These are phyloP conservation scores for Plutomurus gul DNA, from an alignment of 1,140 invertebrate species.

Conservation along the genomic window DNA sequence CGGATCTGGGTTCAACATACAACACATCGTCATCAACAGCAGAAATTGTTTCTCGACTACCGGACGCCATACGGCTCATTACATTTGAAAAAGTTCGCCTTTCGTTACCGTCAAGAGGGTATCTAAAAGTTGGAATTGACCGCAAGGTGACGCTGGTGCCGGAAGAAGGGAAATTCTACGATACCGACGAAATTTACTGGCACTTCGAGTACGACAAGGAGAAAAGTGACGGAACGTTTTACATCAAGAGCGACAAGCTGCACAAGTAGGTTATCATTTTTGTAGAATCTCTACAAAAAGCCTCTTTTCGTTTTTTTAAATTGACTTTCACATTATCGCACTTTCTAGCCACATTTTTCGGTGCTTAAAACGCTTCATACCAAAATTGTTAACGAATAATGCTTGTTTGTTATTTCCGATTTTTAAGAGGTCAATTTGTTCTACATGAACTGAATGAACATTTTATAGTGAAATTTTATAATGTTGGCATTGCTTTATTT, in stretches of 20 bases:
- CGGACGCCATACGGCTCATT: conserved; percentile 30
- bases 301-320: too few relatives aligned
- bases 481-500: too few relatives aligned
- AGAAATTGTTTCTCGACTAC: conserved; percentile 33
- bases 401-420: too few relatives aligned
- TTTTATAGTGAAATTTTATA: too few relatives aligned
- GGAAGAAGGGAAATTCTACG: conserved; percentile 34
- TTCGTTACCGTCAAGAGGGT: conserved; percentile 31
- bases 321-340: too few relatives aligned
- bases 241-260: conserved; percentile 39
- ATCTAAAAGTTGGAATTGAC: conserved; percentile 21
- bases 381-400: too few relatives aligned
- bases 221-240: conserved; percentile 34
- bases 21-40: conserved; percentile 34
- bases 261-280: too few relatives aligned
- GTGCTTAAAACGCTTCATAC: too few relatives aligned
- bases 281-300: too few relatives aligned
- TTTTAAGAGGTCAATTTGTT: too few relatives aligned
- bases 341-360: too few relatives aligned
- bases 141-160: conserved; percentile 38
- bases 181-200: conserved; percentile 39
- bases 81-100: conserved; percentile 42
- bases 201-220: conserved; percentile 44
- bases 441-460: too few relatives aligned
- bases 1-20: conserved; percentile 31